These are phyloP conservation scores for Anticlea derivata DNA, from an alignment of 2,888 invertebrate species.

Conservation along the genomic window DNA sequence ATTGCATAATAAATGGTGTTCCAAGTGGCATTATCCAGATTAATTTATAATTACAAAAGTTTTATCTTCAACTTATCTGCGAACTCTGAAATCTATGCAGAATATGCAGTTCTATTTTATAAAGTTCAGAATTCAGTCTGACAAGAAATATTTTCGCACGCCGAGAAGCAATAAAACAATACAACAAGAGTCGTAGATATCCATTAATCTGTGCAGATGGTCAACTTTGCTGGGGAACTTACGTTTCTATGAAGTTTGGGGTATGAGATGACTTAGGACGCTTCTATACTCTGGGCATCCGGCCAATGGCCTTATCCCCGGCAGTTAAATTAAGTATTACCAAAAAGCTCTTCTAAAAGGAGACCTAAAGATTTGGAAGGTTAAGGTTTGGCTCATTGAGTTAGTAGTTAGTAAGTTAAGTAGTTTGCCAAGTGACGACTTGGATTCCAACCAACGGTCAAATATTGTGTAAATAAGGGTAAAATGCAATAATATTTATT, in stretches of 20 bases:
- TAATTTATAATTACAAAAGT: constrained; percentile 28
- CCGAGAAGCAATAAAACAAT: constrained; percentile 45
- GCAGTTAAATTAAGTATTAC: constrained; percentile 22
- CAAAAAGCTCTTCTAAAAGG: too few relatives aligned
- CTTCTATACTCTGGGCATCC: constrained; percentile 30
- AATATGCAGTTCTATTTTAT: constrained; percentile 34
- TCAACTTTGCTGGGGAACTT: constrained; percentile 56
- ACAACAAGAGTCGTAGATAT: constrained; percentile 60
- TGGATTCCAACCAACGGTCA: too few relatives aligned
- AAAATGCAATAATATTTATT: too few relatives aligned
- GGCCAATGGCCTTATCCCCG: constrained; percentile 32
- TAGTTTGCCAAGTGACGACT: too few relatives aligned
- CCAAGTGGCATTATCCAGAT: neutral
- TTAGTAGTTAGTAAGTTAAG: too few relatives aligned
- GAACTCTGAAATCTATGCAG: constrained; percentile 22
- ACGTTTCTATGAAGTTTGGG: constrained; percentile 39
- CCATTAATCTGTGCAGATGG: constrained; percentile 60
- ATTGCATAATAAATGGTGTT: neutral
- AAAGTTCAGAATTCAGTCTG: constrained; percentile 41
- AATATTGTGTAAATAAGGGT: too few relatives aligned
- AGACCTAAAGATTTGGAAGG: too few relatives aligned
- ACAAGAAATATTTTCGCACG: constrained; percentile 46
- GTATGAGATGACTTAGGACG: constrained; percentile 22
- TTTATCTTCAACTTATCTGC: constrained; percentile 15
- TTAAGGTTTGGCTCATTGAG: too few relatives aligned